These are phyloP conservation scores for Mycteria americana DNA, from an alignment of 2,797 vertebrate species.

Conservation along the genomic window DNA sequence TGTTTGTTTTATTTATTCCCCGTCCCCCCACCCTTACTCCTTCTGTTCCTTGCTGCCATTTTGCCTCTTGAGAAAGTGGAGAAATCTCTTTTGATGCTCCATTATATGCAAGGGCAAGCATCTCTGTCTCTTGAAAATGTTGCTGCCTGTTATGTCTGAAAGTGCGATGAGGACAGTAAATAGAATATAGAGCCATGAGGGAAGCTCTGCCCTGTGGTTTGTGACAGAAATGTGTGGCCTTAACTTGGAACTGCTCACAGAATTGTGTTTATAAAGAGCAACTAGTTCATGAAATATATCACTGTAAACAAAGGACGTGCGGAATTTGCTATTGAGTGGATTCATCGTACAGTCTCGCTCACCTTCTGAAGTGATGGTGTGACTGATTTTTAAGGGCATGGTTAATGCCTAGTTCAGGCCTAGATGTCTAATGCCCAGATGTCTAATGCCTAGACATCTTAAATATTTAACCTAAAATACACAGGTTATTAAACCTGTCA, in stretches of 20 bases:
- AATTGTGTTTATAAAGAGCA: background rate
- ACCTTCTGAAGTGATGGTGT: background rate
- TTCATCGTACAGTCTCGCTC: background rate
- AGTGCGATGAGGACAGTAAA: fast-evolving
- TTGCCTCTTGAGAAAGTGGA: background rate
- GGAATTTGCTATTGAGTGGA: background rate
- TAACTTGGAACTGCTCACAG: background rate
- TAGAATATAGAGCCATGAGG: fast-evolving
- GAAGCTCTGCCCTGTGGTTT: background rate
- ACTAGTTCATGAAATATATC: fast-evolving
- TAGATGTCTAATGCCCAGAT: too few relatives aligned
- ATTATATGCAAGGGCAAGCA: fast-evolving
- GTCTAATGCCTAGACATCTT: background rate
- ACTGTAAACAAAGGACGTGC: background rate
- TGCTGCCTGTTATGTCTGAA: background rate
- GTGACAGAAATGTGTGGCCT: background rate
- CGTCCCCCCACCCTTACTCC: background rate
- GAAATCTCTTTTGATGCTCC: background rate
- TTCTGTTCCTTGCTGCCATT: background rate
- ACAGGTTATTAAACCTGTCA: background rate
- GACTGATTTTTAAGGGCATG: background rate
- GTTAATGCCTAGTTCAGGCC: too few relatives aligned
- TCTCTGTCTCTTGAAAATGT: background rate
- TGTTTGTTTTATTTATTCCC: background rate
- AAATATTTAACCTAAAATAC: background rate